Base-by-base conservation (phyloP, 2,888 invertebrate genomes). In the Micropterix aruncella region DNA sequence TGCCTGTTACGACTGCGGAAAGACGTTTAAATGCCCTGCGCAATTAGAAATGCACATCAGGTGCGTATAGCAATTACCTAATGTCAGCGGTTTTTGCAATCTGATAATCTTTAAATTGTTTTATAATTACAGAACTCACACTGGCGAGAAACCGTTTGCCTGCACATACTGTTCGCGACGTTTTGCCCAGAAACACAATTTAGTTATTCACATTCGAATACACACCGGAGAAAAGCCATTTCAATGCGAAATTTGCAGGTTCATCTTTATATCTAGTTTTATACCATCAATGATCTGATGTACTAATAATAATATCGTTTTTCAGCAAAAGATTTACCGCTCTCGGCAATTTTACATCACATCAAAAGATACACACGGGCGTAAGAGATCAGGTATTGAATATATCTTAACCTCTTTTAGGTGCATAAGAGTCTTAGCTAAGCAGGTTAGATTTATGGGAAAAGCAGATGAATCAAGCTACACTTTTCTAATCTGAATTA, bases 221-320 rank as follows among this genome's bases (percentile, higher is more conserved):
- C 77, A 77, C 48, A 77, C 77, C 0, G 71, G 71, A 0, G 77
- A 75, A 42, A 73, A 73, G 46, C 77, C 77, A 0, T 77, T 75
- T 51, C 76, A 77, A 47, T 78, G 77, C 58, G 77, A 77, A 56
- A 66, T 77, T 4, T 77, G 77, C 57, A 75, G 70, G 70, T 68
- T 56, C 48, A 15, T 12, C 16, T 36, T 44, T 19, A n/a, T n/a
- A n/a, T n/a, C n/a, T n/a, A n/a, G n/a, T 38, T 38, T 14, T 38
- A 36, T 36, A 36, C n/a, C 36, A 9, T n/a, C 14, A 14, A 38
- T 7, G 18, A 4, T 18, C 17, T 38, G 5, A 38, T 7, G 9
- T 4, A 9, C 14, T 15, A 5, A 19, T 2, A 37, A 36, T 36
- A 42, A 37, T 42, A 16, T 45, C 40, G 17, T 40, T 45, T 49